Conservation (phyloP, 2,888 invertebrate species). For the Microdon myrmicae region DNA sequence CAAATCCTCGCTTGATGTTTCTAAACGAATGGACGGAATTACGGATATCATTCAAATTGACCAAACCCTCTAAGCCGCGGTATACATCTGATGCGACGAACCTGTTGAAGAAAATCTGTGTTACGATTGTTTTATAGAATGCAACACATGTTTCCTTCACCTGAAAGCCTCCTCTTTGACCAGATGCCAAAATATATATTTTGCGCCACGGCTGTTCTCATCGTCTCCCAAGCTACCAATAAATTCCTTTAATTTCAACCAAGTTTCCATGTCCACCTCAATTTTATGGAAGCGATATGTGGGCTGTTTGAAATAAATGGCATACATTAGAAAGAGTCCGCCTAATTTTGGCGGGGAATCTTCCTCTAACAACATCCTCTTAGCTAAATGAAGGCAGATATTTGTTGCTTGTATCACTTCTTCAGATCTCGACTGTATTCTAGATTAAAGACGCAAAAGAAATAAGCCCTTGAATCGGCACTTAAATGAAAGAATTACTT, state of each 20-base stretch:
- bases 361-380: constrained; percentile 17
- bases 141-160: constrained; percentile 19
- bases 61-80: constrained; percentile 56
- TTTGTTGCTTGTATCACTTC: constrained; percentile 37
- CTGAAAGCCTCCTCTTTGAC: constrained; percentile 25
- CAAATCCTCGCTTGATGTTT: constrained; percentile 10
- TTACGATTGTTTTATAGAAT: background rate
- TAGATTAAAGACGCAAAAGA: background rate
- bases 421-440: constrained; percentile 16
- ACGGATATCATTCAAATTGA: constrained; percentile 56
- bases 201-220: constrained; percentile 6
- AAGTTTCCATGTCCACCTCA: constrained; percentile 55
- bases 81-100: constrained; percentile 38
- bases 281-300: constrained; percentile 60
- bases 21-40: constrained; percentile 8
- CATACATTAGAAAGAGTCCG: constrained; percentile 59
- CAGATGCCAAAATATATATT: constrained; percentile 24
- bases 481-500: background rate
- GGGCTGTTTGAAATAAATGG: constrained; percentile 62
- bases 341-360: constrained; percentile 53
- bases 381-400: constrained; percentile 33
- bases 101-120: constrained; percentile 21
- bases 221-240: constrained; percentile 18
- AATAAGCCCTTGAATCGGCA: background rate
- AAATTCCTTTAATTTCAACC: constrained; percentile 55